Evolutionary conservation across 2,888 invertebrate species (phyloP).

Genomic region (Vannuccia rotundouncinata): DNA sequence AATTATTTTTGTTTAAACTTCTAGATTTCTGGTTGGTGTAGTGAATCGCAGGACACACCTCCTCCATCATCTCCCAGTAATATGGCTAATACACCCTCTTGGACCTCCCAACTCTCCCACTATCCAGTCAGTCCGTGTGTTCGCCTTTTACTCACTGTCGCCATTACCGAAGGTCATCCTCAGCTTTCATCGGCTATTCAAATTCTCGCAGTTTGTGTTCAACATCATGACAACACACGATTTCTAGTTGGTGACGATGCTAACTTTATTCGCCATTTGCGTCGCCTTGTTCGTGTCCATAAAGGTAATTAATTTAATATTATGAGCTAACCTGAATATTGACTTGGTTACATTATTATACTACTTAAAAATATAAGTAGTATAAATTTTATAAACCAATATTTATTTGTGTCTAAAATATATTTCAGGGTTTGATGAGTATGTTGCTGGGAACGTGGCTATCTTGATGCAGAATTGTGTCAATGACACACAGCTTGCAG

Average conservation of each 20-base stretch:
- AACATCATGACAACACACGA: not conserved
- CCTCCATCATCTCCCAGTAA: not conserved
- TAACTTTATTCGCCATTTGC: not conserved
- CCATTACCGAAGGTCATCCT: not conserved
- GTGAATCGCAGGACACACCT: not conserved
- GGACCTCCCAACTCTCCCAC: not conserved
- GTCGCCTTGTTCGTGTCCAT: not conserved
- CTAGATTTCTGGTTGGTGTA: not conserved
- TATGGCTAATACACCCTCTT: not conserved
- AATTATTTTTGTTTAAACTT: no score
- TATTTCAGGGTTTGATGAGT: slow-evolving; percentile 22
- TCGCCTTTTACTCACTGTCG: not conserved
- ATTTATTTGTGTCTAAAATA: no score
- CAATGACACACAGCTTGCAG: slow-evolving; percentile 18
- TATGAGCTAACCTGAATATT: no score
- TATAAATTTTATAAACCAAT: no score
- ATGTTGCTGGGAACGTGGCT: not conserved
- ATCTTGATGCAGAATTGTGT: slow-evolving; percentile 17
- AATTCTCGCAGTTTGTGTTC: not conserved
- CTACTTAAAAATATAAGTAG: no score
- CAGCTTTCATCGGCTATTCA: not conserved
- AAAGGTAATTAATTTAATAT: no score
- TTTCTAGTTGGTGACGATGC: not conserved
- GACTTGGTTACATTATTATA: no score
- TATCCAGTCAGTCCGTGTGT: not conserved